Base-by-base conservation (phyloP, 2,888 invertebrate genomes). In the Brachypterus glaber region DNA sequence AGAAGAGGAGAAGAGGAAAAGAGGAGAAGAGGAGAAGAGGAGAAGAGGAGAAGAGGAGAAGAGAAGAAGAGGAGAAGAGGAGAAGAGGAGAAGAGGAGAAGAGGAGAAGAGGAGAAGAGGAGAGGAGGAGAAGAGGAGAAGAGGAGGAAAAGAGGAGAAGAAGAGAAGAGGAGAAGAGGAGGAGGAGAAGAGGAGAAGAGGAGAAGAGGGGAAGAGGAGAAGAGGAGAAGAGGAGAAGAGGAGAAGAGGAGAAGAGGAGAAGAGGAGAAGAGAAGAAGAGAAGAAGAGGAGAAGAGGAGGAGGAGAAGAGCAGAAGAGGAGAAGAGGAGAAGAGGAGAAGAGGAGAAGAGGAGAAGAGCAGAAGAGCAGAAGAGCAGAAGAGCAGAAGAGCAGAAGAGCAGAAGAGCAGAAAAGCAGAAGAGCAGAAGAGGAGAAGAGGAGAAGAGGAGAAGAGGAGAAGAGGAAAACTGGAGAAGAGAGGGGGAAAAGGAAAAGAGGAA, bases 251-350 rank as follows among this genome's bases (percentile, higher is more conserved):
- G 29, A 13, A 13, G 29, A 13, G 29, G 29, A 13, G 29, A 13
- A n/a, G 29, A 13, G 29, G n/a, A 60, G 70, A 68, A 58, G 54
- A 64, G 9, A 70, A 69, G 35, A 25, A 25, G 29, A 38, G 29
- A 17, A 11, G 12, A 33, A 18, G 24, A 8, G 26, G 18, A 4
- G 31, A 38, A 21, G 29, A 16, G n/a, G 25, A 8, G 13, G 17
- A 33, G n/a, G 18, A n/a, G 34, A 36, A 17, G 11, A 5, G 18
- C 12, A 12, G n/a, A 14, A 21, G 16, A 21, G 30, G 18, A 8
- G 18, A 15, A 56, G 71, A 69, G 47, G 68, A 67, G 41, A 40
- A 60, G 5, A 71, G 49, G 37, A 41, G 33, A 14, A 39, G 44
- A 13, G 47, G 44, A 30, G 46, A 49, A 18, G 45, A 45, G 49